Conservation (phyloP, 2,888 invertebrate genomes). For the Pheosia gnoma region DNA sequence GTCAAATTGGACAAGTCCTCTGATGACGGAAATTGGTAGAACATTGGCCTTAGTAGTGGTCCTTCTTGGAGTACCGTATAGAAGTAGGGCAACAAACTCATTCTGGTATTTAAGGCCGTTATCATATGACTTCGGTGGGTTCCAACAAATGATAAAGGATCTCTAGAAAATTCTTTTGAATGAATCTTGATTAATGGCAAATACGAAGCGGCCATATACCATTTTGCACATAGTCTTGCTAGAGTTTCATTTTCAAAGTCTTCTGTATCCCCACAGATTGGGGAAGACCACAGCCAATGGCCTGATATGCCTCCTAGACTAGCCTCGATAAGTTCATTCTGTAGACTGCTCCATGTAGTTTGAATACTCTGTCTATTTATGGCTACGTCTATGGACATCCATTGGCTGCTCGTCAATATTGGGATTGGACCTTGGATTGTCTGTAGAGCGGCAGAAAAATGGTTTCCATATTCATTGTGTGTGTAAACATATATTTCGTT, state of each 20-base stretch:
- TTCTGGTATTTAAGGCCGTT: slow-evolving; percentile 72
- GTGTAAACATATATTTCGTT: slow-evolving; percentile 63
- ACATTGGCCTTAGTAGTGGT: slow-evolving; percentile 86
- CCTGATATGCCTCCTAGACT: slow-evolving; percentile 80
- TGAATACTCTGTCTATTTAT: slow-evolving; percentile 79
- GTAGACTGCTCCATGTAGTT: slow-evolving; percentile 84
- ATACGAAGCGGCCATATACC: slow-evolving; percentile 87
- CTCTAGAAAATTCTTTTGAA: slow-evolving; percentile 64
- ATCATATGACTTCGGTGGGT: slow-evolving; percentile 69
- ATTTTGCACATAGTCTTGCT: slow-evolving; percentile 84
- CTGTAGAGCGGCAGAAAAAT: slow-evolving; percentile 60
- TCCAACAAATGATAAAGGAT: slow-evolving; percentile 75
- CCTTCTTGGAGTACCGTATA: slow-evolving; percentile 81
- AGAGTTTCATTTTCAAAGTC: slow-evolving; percentile 64
- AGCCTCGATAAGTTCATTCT: slow-evolving; percentile 73
- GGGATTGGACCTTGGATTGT: slow-evolving; percentile 46
- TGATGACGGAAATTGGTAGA: slow-evolving; percentile 83
- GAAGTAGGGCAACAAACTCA: slow-evolving; percentile 84
- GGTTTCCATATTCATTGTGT: slow-evolving; percentile 85
- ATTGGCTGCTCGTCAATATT: slow-evolving; percentile 59
- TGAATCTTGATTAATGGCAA: slow-evolving; percentile 85
- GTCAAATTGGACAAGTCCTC: slow-evolving; percentile 69
- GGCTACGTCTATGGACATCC: slow-evolving; percentile 59
- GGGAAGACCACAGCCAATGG: slow-evolving; percentile 77
- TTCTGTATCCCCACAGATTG: slow-evolving; percentile 83